Evolutionary conservation across 2,113 vertebrate species (phyloP).

Genomic region (Oreamnos americanus): DNA sequence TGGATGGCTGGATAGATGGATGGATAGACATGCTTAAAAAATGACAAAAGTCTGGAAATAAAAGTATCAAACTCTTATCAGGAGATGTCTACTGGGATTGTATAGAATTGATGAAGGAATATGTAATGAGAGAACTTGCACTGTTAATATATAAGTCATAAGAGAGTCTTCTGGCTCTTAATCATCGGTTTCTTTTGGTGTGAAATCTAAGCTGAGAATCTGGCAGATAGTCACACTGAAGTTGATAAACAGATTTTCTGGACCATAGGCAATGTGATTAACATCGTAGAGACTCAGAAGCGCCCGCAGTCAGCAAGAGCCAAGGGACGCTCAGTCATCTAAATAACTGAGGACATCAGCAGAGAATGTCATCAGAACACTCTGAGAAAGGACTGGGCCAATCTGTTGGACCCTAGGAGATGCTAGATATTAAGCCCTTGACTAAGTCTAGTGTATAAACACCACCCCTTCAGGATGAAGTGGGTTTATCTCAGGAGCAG

Average conservation of each 20-base stretch:
- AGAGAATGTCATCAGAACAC: background rate
- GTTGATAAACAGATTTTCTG: background rate
- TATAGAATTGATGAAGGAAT: background rate
- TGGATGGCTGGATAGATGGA: background rate
- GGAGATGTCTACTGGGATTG: background rate
- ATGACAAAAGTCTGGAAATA: background rate
- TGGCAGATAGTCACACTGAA: background rate
- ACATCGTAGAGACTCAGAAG: background rate
- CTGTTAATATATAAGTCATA: background rate
- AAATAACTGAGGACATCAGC: background rate
- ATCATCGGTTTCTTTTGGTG: background rate
- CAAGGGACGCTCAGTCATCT: background rate
- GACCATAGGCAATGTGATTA: background rate
- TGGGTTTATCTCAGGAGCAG: background rate
- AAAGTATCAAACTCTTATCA: background rate
- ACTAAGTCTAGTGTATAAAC: background rate
- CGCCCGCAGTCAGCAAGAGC: background rate
- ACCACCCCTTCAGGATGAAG: background rate
- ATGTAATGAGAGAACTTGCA: background rate
- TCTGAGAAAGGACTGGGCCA: background rate
- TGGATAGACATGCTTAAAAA: background rate
- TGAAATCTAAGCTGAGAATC: background rate
- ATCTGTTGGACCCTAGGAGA: background rate
- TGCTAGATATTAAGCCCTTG: background rate
- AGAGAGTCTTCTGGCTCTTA: background rate